Base-by-base conservation (phyloP, 2,888 invertebrate genomes). In the Cephus runcator region DNA sequence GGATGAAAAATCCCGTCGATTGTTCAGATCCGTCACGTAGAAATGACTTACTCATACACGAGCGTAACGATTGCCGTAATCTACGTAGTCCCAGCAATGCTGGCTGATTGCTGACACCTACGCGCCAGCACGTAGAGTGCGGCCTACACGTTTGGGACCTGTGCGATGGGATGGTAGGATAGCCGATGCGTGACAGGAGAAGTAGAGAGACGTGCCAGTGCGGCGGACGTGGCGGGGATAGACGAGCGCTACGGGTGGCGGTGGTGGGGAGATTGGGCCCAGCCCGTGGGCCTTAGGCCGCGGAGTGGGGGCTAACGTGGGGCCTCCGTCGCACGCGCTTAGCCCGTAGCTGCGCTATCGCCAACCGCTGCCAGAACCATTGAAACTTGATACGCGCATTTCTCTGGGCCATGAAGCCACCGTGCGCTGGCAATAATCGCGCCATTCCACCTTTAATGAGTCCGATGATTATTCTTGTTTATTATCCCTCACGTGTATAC, bases 381-480 rank as follows among this genome's bases (percentile, higher is more conserved):
- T 77, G 77, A 77, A 77, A 77, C 77, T 74, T 69, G 77, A 77
- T 77, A 73, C 75, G 69, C 34, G 75, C 77, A 69, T 77, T 77
- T 77, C 74, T 75, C 77, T 36, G 75, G 71, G 56, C 75, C 77
- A 74, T 77, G 77, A 77, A 77, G 77, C 77, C 77, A 77, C 77
- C 75, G 77, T 77, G 40, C 69, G 77, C 77, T 77, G 74, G 77
- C 74, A 77, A 77, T 77, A 77, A 77, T 75, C 77, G 77, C 77
- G 71, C 75, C 75, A 77, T 77, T 71, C 31, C 75, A 35, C 69
- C 31, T 75, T 75, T 77, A 77, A 77, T 77, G 77, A 77, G 74
- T 77, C 75, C 40, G 69, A 40, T 69, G 77, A 77, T 77, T 77
- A 77, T 69, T 23, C 69, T 77, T 77, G 23, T 77, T 77, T 71